These are phyloP conservation scores for Coptotermes formosanus DNA, from an alignment of 1,140 invertebrate genomes.

Conservation along the genomic window DNA sequence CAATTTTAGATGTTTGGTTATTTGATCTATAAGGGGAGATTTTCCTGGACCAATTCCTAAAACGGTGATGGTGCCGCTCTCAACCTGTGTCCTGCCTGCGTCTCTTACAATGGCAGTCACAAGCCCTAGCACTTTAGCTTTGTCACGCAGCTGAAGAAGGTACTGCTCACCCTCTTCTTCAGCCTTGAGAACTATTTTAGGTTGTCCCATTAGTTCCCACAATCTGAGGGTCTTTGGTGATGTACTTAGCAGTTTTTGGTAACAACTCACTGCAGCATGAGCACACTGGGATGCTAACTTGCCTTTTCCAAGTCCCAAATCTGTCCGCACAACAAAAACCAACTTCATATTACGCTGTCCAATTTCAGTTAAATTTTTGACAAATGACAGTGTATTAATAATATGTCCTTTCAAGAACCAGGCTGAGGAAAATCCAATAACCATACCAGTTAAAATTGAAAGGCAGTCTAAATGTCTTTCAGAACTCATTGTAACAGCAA, in stretches of 20 bases:
- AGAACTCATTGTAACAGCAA: not conserved
- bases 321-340: constrained; percentile 82
- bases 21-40: constrained; percentile 68
- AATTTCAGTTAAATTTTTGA: not conserved
- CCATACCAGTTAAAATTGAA: not conserved
- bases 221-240: constrained; percentile 62
- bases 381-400: too few relatives aligned
- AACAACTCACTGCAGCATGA: constrained; percentile 83
- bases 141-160: constrained; percentile 61
- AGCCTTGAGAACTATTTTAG: constrained; percentile 68
- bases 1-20: constrained; percentile 86
- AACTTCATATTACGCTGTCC: constrained; percentile 60
- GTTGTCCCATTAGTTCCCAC: constrained; percentile 79
- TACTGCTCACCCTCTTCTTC: constrained; percentile 59
- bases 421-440: not conserved
- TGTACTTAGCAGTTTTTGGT: constrained; percentile 62
- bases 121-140: constrained; percentile 67
- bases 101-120: constrained; percentile 75
- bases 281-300: constrained; percentile 91
- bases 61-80: constrained; percentile 81
- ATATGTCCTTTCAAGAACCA: not conserved
- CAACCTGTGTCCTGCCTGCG: constrained; percentile 88
- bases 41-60: constrained; percentile 87
- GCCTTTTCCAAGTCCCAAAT: constrained; percentile 92
- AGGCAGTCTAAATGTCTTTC: not conserved